Evolutionary conservation across 2,797 vertebrate species (phyloP).

Genomic region (Cyprinodon diabolis): DNA sequence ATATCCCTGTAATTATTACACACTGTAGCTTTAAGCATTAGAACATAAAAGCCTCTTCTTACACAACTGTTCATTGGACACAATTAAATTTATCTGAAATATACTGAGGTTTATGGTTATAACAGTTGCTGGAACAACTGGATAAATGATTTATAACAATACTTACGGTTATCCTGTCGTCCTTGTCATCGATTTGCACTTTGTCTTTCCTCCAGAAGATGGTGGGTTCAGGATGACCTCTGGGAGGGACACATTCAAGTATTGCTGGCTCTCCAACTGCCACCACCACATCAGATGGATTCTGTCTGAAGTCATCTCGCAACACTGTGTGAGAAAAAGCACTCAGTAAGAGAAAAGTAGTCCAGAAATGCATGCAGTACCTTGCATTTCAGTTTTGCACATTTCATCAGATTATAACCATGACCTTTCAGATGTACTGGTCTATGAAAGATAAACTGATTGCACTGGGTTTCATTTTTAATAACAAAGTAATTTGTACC

Average conservation of each 20-base stretch:
- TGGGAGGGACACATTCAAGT: conserved; percentile 94
- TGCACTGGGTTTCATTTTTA: too few relatives aligned
- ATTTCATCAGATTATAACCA: background rate
- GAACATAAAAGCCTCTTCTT: background rate
- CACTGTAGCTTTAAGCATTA: too few relatives aligned
- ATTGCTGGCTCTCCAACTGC: conserved; percentile 96
- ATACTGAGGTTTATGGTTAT: background rate
- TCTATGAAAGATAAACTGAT: too few relatives aligned
- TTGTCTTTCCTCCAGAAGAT: conserved; percentile 99
- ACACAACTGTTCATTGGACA: background rate
- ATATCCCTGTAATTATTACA: too few relatives aligned
- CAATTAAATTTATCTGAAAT: background rate
- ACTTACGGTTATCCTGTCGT: conserved; percentile 93
- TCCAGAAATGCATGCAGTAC: background rate
- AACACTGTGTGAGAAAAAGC: conserved; percentile 81
- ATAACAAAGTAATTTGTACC: background rate
- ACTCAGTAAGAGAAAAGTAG: conserved; percentile 9
- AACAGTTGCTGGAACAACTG: background rate
- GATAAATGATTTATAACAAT: background rate
- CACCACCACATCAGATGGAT: conserved; percentile 96
- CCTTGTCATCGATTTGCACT: conserved; percentile 92
- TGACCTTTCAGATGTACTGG: too few relatives aligned
- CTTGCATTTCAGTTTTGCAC: background rate
- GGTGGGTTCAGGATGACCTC: conserved; percentile 96
- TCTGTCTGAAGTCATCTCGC: conserved; percentile 97